Evolutionary conservation across 1,140 invertebrate genomes (phyloP), one percentile per base, ranked within the genome.

Genomic region (Magallana gigas): DNA sequence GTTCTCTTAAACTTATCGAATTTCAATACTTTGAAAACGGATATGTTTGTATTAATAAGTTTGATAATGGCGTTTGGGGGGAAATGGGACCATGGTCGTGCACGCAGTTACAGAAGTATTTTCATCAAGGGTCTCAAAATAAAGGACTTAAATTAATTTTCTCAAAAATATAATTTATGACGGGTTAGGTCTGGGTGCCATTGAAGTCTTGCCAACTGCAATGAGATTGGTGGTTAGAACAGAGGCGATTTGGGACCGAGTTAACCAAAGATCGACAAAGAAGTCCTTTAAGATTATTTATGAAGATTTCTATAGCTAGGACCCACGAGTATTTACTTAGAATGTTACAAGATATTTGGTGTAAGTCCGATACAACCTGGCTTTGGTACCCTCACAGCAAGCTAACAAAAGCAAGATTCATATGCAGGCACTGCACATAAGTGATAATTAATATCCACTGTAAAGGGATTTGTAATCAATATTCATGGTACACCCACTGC

Each of bases 21-120:
- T 76, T 76, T 76, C 68, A 76, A 76, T 76, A 76, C 23, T 76
- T 71, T 76, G 68, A 76, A 76, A 76, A 76, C 23, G 36, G 68
- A 76, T 76, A 76, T 76, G 68, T 76, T 76, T 36, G 36, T 76
- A 76, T 18, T 76, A 76, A 76, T 76, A 76, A 29, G 68, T 76
- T 76, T 76, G 23, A 76, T 76, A 76, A 23, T 29, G 68, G 68
- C 36, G 36, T 76, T 12, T 12, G 18, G 12, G 68, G 12, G 68
- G 36, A 23, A 76, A 29, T 12, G 68, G 23, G 68, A 76, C 23
- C 68, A 29, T 36, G 23, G 23, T 29, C 23, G 23, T 12, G 11
- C 11, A 36, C 68, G 68, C 23, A 23, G 68, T 36, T 76, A 76
- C 68, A 76, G 68, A 76, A 76, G 23, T 48, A 76, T 76, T 76